Base-by-base conservation (phyloP, 2,797 vertebrate species). In the Podargus strigoides region DNA sequence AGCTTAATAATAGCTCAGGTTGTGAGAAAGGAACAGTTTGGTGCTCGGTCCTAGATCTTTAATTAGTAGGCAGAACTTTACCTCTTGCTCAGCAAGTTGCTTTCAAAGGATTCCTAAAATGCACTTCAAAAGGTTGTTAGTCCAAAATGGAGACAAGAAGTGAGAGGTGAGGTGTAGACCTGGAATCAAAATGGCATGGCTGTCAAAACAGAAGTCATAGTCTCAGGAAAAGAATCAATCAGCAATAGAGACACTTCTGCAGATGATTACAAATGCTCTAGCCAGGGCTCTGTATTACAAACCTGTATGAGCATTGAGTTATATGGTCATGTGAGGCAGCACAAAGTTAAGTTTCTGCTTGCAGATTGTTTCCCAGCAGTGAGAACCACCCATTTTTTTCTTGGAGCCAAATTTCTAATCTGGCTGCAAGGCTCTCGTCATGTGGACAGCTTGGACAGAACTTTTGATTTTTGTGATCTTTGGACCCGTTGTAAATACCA, bases 401-500 rank as follows among this genome's bases (percentile, higher is more conserved):
- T 37, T 53, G 11, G 30, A 77, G 84, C 86, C 93, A 93, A 16
- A 37, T 92, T 77, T 79, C 58, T 90, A 74, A 62, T 72, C 53
- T 86, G 7, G 24, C 62, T 72, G 82, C 89, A 49, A 68, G 64
- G 63, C 81, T 82, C 26, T 52, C 53, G 89, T 87, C 92, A 95
- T 74, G 93, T 92, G 92, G 81, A 18, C 80, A 27, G 75, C 59
- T 39, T 72, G 79, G 85, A 22, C 14, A 52, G 85, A 73, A 64
- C 86, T 76, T 86, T 5, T 87, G 59, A 14, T 67, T 56, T 56
- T 50, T 21, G 47, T 68, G 95, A 89, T 95, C 94, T 95, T 97
- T 96, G 95, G 72, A 96, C 94, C 83, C 0, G 1, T 42, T 76
- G 88, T 69, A 85, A 88, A 91, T 74, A 80, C 10, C 64, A 76